These are phyloP conservation scores for Latrodectus elegans DNA, from an alignment of 2,888 invertebrate species.

Conservation along the genomic window DNA sequence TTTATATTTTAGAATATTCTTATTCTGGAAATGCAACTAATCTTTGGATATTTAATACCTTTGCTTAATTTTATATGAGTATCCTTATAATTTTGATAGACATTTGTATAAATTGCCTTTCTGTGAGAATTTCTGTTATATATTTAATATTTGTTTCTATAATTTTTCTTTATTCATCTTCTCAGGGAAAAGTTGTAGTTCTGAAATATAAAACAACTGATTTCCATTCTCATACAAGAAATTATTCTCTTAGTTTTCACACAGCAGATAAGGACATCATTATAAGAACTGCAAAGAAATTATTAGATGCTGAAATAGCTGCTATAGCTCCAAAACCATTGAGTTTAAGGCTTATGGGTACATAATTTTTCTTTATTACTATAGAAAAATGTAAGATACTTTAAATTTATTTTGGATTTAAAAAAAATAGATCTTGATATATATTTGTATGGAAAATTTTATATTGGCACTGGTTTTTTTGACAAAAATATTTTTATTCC, in stretches of 20 bases:
- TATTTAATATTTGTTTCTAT: background rate
- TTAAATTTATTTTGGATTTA: too few relatives aligned
- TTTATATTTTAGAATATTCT: too few relatives aligned
- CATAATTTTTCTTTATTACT: background rate
- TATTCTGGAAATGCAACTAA: too few relatives aligned
- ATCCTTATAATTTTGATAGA: background rate
- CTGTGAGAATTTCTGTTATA: background rate
- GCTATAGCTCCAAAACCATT: conserved; percentile 45
- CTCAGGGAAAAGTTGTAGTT: conserved; percentile 76
- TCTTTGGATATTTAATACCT: too few relatives aligned
- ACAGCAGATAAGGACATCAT: conserved; percentile 74
- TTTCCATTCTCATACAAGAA: conserved; percentile 76
- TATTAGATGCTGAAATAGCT: conserved; percentile 75
- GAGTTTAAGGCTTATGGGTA: conserved; percentile 69
- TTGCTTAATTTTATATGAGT: too few relatives aligned
- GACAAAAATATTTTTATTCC: too few relatives aligned
- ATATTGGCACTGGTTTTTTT: too few relatives aligned
- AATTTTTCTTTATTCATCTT: background rate
- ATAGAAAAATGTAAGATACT: background rate
- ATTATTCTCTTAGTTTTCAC: conserved; percentile 73
- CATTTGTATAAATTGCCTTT: background rate
- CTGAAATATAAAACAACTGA: conserved; percentile 76
- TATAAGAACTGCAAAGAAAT: conserved; percentile 73
- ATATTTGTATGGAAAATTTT: too few relatives aligned
- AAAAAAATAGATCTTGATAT: too few relatives aligned